Base-by-base conservation (phyloP, 2,888 invertebrate genomes). In the Argyra leucocephala region DNA sequence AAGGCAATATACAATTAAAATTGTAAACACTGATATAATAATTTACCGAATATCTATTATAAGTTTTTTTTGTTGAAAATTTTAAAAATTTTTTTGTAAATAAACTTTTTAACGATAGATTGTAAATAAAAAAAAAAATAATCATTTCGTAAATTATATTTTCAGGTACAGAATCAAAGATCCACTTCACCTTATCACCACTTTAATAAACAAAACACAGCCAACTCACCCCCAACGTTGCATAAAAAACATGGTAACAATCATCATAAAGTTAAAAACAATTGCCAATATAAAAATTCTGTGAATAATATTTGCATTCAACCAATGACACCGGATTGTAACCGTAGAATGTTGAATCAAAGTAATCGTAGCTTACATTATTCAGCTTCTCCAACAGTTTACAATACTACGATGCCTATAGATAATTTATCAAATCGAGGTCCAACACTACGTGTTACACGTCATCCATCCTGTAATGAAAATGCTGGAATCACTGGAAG, bases 401-500 rank as follows among this genome's bases (percentile, higher is more conserved):
- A 71, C 66, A 71, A 74, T 57, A 67, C 71, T 2, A 69, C 70
- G 21, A 71, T 68, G 73, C 71, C 71, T 68, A 70, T 71, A 66
- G 77, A 77, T 64, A 76, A 74, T 7, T 68, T 74, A 62, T 69
- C 71, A 22, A 74, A 76, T 57, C 71, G 76, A 48, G 76, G 78
- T 64, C 76, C 79, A 4, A 80, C 80, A 15, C 66, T 80, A 63
- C 71, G 79, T 9, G 71, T 79, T 18, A 72, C 78, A 26, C 73
- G 78, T 64, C 73, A 75, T 9, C 76, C 79, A 0, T 73, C 73
- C 65, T 71, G 72, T 60, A 74, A 72, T 31, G 74, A 74, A 68
- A 72, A 74, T 69, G 75, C 76, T 62, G 77, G 76, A 23, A 75
- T 75, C 61, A 75, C 77, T 6, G 76, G 76, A 36, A 80, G 79